Base-by-base conservation (phyloP, 2,888 invertebrate genomes). In the Notocelia uddmanniana region DNA sequence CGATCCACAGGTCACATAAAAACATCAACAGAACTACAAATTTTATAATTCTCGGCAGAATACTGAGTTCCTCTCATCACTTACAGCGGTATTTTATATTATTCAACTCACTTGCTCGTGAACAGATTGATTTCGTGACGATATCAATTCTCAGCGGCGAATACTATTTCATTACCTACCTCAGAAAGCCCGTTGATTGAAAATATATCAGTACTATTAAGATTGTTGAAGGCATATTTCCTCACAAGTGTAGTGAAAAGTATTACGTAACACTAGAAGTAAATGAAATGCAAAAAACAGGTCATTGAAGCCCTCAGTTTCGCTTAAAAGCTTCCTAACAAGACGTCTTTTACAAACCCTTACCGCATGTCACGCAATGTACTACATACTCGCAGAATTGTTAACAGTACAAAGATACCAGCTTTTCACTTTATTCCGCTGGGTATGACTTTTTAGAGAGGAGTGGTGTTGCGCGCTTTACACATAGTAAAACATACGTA, bases 1-100 rank as follows among this genome's bases (percentile, higher is more conserved):
- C 67, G 58, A 18, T 62, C 45, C 60, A 73, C 19, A 23, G 37
- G 73, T 66, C 67, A 50, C 76, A 81, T 81, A 78, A 77, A 83
- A 83, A 85, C 83, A 85, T 78, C 82, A 84, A 85, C 84, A 81
- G 78, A 84, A 67, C 69, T 68, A 81, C 78, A 81, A 83, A 84
- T 84, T 80, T 81, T 81, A 76, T 80, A 81, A 83, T 71, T 72
- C 11, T 57, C 67, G 62, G 34, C 37, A 15, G 34, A 45, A 34
- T 18, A 54, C 59, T 34, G 58, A 57, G 55, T 26, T 37, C 1
- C 5, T 45, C n/a, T 45, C 15, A 10, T n/a, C 9, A 13, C 15
- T 26, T 8, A n/a, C n/a, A n/a, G n/a, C 45, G 6, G 13, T 1
- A 10, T 2, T 37, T 37, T 2, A 37, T 37, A 8, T 37, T 34